phyloP scores from a whole-genome alignment of 2,797 vertebrate species.

The Notolabrus celidotus region DNA sequence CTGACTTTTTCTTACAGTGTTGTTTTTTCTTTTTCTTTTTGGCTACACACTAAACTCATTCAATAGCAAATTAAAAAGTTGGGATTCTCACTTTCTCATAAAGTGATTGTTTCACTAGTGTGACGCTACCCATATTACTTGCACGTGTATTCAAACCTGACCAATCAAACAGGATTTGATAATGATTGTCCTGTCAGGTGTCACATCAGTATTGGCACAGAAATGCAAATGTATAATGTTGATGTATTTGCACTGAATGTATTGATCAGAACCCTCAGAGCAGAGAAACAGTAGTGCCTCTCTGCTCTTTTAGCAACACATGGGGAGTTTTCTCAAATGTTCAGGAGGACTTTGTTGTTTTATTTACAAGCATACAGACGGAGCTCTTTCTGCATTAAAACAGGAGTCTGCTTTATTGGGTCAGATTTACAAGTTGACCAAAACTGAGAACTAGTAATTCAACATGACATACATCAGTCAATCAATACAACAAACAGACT shows the following conservation, averaged over 20 bases:
- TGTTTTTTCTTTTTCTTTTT: background rate
- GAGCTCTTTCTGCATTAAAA: background rate
- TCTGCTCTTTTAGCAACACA: background rate
- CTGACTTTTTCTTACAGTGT: background rate
- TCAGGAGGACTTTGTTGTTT: background rate
- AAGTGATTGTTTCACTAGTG: no score
- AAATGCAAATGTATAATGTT: conserved; percentile 1
- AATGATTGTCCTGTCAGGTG: background rate
- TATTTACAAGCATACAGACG: background rate
- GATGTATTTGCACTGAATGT: conserved; percentile 6
- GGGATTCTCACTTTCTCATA: no score
- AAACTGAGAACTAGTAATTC: background rate
- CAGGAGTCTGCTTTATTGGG: background rate
- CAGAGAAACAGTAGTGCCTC: background rate
- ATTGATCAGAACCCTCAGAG: conserved; percentile 1
- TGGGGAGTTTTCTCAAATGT: background rate
- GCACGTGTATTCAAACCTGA: background rate
- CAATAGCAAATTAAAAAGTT: no score
- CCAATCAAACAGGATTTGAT: background rate
- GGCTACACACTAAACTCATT: no score
- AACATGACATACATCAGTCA: background rate
- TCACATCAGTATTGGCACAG: background rate
- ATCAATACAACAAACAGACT: background rate
- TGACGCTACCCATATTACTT: background rate
- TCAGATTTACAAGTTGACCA: background rate